phyloP scores from a whole-genome alignment of 2,888 invertebrate species.

The Laothoe populi region DNA sequence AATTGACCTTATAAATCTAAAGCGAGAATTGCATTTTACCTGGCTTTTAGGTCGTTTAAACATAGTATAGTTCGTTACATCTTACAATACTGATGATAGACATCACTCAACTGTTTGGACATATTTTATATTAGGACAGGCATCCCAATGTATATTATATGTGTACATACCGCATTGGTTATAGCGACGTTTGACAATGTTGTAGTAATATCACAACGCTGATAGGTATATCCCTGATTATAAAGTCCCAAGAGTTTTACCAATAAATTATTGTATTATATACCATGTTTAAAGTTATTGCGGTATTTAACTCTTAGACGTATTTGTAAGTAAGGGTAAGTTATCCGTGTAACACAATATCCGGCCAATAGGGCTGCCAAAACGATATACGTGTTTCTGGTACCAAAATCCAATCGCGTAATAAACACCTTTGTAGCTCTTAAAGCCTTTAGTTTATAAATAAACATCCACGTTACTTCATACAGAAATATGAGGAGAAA shows the following conservation, averaged over 20 bases:
- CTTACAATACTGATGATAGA: neutral
- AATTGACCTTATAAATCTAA: neutral
- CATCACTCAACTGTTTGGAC: neutral
- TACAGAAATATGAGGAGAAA: neutral
- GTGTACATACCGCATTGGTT: neutral
- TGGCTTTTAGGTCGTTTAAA: neutral
- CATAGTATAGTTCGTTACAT: neutral
- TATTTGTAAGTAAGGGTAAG: slow-evolving; percentile 24
- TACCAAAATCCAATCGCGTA: slow-evolving; percentile 37
- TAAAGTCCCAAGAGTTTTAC: neutral
- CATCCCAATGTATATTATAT: neutral
- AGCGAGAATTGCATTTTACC: neutral
- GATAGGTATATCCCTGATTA: neutral
- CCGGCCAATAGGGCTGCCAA: slow-evolving; percentile 74
- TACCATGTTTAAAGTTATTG: neutral
- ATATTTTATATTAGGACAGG: neutral
- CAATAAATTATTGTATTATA: neutral
- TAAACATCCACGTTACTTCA: slow-evolving; percentile 1
- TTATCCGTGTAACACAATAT: slow-evolving; percentile 26
- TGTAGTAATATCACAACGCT: neutral
- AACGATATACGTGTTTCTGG: slow-evolving; percentile 66
- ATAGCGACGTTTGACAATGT: neutral
- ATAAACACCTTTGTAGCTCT: slow-evolving; percentile 29
- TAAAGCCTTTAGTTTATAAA: neutral
- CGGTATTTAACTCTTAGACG: neutral